Evolutionary conservation across 2,113 vertebrate species (phyloP).

Genomic region (Axis porcinus): DNA sequence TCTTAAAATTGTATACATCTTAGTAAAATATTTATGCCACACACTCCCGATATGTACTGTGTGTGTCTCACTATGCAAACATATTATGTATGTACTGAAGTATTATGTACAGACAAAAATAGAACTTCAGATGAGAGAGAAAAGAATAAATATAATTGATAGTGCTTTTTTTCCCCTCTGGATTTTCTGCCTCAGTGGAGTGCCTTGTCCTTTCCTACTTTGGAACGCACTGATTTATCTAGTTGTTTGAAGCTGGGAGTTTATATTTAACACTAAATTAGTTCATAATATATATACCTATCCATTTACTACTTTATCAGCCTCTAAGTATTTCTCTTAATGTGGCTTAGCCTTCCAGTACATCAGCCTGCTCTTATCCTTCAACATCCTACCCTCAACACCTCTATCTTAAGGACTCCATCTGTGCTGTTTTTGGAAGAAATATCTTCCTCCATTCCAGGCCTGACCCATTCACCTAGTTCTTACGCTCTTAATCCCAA

Average conservation of each 20-base stretch:
- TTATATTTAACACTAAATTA: not conserved
- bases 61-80: not conserved
- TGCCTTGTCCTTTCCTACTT: not conserved
- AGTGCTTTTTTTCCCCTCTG: not conserved
- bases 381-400: too few relatives aligned
- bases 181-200: not conserved
- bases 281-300: not conserved
- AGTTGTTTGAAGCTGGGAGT: not conserved
- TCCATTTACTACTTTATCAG: not conserved
- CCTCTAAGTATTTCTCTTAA: not conserved
- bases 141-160: not conserved
- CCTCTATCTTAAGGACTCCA: not conserved
- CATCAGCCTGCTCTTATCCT: not conserved
- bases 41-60: not conserved
- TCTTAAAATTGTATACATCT: not conserved
- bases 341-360: not conserved
- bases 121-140: not conserved
- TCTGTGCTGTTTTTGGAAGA: not conserved
- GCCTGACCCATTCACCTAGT: not conserved
- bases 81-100: not conserved
- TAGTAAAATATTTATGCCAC: not conserved
- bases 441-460: not conserved
- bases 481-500: not conserved
- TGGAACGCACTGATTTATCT: not conserved
- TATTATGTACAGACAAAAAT: not conserved